Conservation (phyloP, 2,113 vertebrate genomes). For the Dipodomys spectabilis region DNA sequence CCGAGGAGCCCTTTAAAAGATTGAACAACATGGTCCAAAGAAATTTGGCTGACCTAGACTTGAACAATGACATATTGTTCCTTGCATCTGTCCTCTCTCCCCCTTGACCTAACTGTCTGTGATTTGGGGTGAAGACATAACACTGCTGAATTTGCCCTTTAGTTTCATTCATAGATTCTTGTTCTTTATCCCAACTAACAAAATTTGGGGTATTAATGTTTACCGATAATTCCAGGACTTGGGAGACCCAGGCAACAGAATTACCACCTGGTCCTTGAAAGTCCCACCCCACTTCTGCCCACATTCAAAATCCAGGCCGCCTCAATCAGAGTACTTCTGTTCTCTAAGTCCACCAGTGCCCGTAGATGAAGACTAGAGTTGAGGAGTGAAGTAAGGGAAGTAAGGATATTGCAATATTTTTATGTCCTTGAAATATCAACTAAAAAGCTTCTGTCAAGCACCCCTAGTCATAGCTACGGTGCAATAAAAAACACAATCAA, state of each 20-base stretch:
- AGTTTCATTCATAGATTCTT: slow-evolving; percentile 3
- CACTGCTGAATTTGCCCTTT: not conserved
- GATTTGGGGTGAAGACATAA: not conserved
- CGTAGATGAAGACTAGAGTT: not conserved
- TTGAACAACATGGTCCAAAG: not conserved
- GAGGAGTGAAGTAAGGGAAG: not conserved
- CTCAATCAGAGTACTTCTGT: not conserved
- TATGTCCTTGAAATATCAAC: slow-evolving; percentile 12
- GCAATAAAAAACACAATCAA: not conserved
- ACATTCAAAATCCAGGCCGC: not conserved
- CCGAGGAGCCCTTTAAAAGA: not conserved
- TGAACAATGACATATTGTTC: not conserved
- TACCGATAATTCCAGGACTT: no score
- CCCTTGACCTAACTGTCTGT: not conserved
- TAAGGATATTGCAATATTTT: not conserved
- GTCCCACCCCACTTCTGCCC: not conserved
- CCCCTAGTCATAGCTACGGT: not conserved
- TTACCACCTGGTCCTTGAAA: not conserved
- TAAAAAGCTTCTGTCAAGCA: not conserved
- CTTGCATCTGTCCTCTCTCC: not conserved
- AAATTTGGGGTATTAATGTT: not conserved
- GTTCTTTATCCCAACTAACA: not conserved
- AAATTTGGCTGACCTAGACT: not conserved
- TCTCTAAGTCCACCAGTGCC: not conserved
- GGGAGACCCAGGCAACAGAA: no score